Evolutionary conservation across 2,888 invertebrate species (phyloP), one percentile per base, ranked within the genome.

Genomic region (Euzophera pinguis): DNA sequence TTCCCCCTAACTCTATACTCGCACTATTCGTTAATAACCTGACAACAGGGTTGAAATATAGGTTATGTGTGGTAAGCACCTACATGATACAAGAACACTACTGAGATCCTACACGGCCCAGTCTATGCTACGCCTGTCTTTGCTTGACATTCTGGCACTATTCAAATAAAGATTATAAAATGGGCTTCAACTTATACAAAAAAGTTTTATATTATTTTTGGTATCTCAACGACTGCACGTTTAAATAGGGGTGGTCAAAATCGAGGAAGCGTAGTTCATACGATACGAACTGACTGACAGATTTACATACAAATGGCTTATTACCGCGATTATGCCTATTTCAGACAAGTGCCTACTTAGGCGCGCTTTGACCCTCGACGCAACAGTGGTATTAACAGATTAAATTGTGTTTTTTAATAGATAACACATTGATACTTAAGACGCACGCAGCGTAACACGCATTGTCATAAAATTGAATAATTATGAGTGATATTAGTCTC

Each of bases 261-360:
- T 50, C 41, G 34, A 50, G 42, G 35, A 51, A 51, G 37, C 27
- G 43, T 17, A 12, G 35, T 32, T 39, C 17, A 42, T 22, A 29
- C 35, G 29, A 45, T 45, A 32, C 43, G 34, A 42, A 12, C 43
- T 48, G 22, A 37, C 48, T 43, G 43, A 42, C 43, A 27, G 51
- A 51, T 51, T 51, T 35, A 34, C 51, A 51, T 51, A 51, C 51
- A 43, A 51, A 51, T 43, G 43, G 43, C 43, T 45, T 35, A 51
- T 51, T 43, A 45, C 42, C 22, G 35, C 51, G 51, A 37, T 51
- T 37, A 37, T 43, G 17, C 14, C 34, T 50, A 12, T 17, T 34
- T 42, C 17, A 42, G n/a, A 50, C 34, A 17, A 39, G 34, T 16
- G 32, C 14, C 34, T 32, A 14, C 29, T 47, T 34, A 10, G 13